Evolutionary conservation across 2,113 vertebrate genomes (phyloP).

Genomic region (Heloderma charlesbogerti): DNA sequence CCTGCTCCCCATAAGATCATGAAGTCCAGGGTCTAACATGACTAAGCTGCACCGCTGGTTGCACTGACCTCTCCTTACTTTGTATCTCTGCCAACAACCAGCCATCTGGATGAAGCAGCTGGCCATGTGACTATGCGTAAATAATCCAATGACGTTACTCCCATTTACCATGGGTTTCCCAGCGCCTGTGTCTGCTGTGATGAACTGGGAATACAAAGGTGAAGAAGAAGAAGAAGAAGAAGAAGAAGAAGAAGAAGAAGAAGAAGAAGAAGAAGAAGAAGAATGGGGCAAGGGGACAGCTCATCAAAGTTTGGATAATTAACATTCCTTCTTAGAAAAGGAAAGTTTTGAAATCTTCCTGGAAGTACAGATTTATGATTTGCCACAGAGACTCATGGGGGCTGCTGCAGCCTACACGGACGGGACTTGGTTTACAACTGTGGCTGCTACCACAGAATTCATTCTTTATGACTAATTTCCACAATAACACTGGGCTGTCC

Average conservation of each 20-base stretch:
- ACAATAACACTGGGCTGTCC: conserved; percentile 52
- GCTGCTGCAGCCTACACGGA: conserved; percentile 68
- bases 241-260: not conserved
- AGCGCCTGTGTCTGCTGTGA: not conserved
- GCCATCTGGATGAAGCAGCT: not conserved
- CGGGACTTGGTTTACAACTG: conserved; percentile 57
- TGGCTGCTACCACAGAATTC: conserved; percentile 69
- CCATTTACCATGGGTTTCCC: not conserved
- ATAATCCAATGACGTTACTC: not conserved
- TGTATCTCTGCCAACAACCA: not conserved
- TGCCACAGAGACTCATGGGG: conserved; percentile 64
- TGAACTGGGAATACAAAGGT: conserved; percentile 33
- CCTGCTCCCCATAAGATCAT: no score
- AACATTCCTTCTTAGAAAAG: conserved; percentile 69
- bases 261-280: conserved; percentile 27
- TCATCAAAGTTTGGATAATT: conserved; percentile 62
- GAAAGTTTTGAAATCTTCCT: conserved; percentile 77
- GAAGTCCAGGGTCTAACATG: no score
- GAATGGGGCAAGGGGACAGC: conserved; percentile 53
- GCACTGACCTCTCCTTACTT: not conserved
- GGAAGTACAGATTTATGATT: conserved; percentile 72
- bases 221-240: conserved; percentile 48
- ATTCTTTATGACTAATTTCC: conserved; percentile 73
- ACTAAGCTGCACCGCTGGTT: not conserved
- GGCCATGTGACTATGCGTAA: not conserved